Conservation (phyloP, 92 coral and sea anemone species). For the Porites cylindrica region DNA sequence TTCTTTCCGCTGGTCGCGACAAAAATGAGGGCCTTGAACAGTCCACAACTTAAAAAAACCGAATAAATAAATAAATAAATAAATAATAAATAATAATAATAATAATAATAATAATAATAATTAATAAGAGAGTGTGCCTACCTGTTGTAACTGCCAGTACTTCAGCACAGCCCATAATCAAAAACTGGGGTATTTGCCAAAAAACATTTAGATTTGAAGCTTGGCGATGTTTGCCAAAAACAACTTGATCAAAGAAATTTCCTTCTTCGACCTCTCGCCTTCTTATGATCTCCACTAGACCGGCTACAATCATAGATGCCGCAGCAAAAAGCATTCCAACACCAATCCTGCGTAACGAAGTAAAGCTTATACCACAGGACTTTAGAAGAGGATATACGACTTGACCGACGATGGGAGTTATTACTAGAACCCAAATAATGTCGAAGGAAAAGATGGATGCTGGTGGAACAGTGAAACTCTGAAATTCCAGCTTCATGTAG, state of each 20-base stretch:
- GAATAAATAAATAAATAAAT: no score
- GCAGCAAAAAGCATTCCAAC: constrained; percentile 77
- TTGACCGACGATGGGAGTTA: constrained; percentile 74
- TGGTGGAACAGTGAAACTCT: constrained; percentile 14
- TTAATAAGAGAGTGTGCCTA: not conserved
- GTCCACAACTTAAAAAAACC: no score
- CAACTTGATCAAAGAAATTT: not conserved
- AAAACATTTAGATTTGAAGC: constrained; percentile 76
- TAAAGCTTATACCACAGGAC: constrained; percentile 55
- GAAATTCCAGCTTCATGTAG: constrained; percentile 71
- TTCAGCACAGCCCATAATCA: constrained; percentile 90
- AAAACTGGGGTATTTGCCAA: constrained; percentile 91
- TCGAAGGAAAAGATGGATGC: constrained; percentile 71
- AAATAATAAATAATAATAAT: no score
- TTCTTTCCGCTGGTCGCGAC: no score
- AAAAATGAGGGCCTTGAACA: no score
- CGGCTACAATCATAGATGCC: constrained; percentile 76
- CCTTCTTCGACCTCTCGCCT: not conserved
- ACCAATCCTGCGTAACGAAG: constrained; percentile 78
- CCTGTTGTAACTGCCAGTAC: constrained; percentile 93
- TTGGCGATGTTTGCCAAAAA: constrained; percentile 20
- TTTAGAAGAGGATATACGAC: constrained; percentile 67
- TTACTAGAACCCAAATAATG: constrained; percentile 36
- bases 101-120: no score
- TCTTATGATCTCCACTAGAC: constrained; percentile 68